Evolutionary conservation across 2,797 vertebrate species (phyloP), one percentile per base, ranked within the genome.

Genomic region (Trachurus trachurus): DNA sequence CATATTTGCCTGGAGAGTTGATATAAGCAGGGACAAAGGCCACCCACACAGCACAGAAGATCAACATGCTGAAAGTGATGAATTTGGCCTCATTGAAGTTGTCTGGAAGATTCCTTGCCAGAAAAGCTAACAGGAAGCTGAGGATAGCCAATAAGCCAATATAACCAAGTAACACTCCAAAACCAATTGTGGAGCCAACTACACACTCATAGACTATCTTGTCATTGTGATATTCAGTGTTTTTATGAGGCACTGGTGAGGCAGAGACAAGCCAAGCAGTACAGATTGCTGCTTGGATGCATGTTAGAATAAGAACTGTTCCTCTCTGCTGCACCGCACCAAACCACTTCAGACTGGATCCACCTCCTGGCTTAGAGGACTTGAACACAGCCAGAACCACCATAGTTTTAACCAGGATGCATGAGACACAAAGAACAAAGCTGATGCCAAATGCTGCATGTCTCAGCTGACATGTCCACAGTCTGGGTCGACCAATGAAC

Each of bases 1-100:
- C 92, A 76, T 92, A 92, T 78, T 93, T 93, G 11, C 93, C 93
- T 64, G 93, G 90, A 11, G 93, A 94, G 78, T 88, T 94, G 6
- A 94, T 34, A 77, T 93, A 93, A 17, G 90, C 91, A 11, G 92
- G 92, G 3, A 93, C 56, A 62, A 93, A 92, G 6, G 90, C 64
- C 34, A 90, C 82, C 90, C 92, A 92, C 34, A 92, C 89, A 34
- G 88, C 90, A 74, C 85, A 91, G 77, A 93, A 93, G 21, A 92
- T 87, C 21, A 93, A 13, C 91, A 93, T 90, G 54, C 92, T 91
- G 63, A 92, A 93, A 45, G 87, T 92, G 62, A 93, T 92, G 57
- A 92, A 45, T 47, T 92, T 92, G 57, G 90, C 91, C 65, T 92
- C 91, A 71, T 92, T 90, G 64, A 93, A 93, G 49, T 68, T 88